phyloP scores from a whole-genome alignment of 2,888 invertebrate species.

The Tiliacea citrago region DNA sequence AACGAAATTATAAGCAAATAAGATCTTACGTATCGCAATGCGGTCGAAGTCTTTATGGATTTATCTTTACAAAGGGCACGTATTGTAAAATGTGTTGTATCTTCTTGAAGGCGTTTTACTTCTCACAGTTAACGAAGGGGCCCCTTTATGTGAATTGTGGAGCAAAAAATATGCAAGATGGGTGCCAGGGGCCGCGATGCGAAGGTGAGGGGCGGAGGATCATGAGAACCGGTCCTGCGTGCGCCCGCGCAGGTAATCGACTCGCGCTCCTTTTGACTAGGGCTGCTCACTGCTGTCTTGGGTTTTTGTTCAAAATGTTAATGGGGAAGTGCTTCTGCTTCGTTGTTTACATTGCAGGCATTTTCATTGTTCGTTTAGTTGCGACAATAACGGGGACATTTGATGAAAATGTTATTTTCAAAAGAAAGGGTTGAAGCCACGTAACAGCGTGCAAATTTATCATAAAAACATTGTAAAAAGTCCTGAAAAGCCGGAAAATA shows the following conservation, averaged over 20 bases:
- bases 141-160: slow-evolving; percentile 73
- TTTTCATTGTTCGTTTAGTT: background rate
- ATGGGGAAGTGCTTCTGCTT: slow-evolving; percentile 3
- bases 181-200: slow-evolving; percentile 73
- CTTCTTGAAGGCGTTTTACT: slow-evolving; percentile 50
- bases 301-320: slow-evolving; percentile 2
- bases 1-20: slow-evolving; percentile 19
- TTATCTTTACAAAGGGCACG: slow-evolving; percentile 39
- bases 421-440: background rate
- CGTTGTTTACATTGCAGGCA: background rate
- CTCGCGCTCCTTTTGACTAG: slow-evolving; percentile 71
- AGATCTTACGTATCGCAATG: slow-evolving; percentile 22
- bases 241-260: slow-evolving; percentile 89
- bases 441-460: background rate
- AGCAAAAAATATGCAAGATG: slow-evolving; percentile 86
- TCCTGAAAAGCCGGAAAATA: slow-evolving; percentile 1
- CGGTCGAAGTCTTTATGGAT: slow-evolving; percentile 25
- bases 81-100: slow-evolving; percentile 46
- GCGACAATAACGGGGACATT: background rate
- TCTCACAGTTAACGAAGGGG: slow-evolving; percentile 71
- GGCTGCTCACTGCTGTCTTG: slow-evolving; percentile 46
- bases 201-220: slow-evolving; percentile 73
- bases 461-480: background rate
- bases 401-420: background rate
- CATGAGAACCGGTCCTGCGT: slow-evolving; percentile 85